Evolutionary conservation across 2,888 invertebrate species (phyloP).

Genomic region (Sinelater perroti): DNA sequence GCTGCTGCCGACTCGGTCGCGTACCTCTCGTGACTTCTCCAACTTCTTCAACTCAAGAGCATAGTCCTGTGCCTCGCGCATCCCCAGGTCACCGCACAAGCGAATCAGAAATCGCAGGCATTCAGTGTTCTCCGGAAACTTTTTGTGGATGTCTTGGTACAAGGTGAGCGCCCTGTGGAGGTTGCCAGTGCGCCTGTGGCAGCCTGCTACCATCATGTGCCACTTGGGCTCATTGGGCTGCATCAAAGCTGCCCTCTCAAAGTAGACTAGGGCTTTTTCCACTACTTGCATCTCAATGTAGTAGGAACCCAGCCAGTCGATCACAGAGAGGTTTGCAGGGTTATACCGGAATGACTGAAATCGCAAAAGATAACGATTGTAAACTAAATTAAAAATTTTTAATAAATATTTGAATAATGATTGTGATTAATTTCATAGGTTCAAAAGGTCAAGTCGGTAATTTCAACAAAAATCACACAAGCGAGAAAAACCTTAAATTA

Average conservation of each 20-base stretch:
- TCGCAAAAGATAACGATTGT: too few relatives aligned
- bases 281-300: constrained; percentile 88
- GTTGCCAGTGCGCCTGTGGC: constrained; percentile 81
- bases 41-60: constrained; percentile 81
- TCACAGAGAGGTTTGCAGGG: constrained; percentile 77
- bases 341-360: constrained; percentile 74
- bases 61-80: constrained; percentile 89
- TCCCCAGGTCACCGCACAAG: constrained; percentile 87
- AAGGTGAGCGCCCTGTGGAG: constrained; percentile 69
- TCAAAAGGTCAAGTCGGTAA: too few relatives aligned
- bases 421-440: background rate
- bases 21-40: constrained; percentile 65
- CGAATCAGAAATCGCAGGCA: constrained; percentile 91
- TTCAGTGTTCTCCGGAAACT: constrained; percentile 94
- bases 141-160: constrained; percentile 85
- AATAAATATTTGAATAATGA: too few relatives aligned
- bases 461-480: too few relatives aligned
- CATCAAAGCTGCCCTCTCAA: constrained; percentile 79
- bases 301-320: constrained; percentile 90
- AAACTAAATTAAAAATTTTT: too few relatives aligned
- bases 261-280: constrained; percentile 85
- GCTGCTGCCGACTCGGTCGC: constrained; percentile 67
- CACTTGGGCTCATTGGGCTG: constrained; percentile 85
- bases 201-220: constrained; percentile 86
- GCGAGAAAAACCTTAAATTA: too few relatives aligned